Evolutionary conservation across 2,113 vertebrate species (phyloP), one percentile per base, ranked within the genome.

Genomic region (Paralichthys olivaceus): DNA sequence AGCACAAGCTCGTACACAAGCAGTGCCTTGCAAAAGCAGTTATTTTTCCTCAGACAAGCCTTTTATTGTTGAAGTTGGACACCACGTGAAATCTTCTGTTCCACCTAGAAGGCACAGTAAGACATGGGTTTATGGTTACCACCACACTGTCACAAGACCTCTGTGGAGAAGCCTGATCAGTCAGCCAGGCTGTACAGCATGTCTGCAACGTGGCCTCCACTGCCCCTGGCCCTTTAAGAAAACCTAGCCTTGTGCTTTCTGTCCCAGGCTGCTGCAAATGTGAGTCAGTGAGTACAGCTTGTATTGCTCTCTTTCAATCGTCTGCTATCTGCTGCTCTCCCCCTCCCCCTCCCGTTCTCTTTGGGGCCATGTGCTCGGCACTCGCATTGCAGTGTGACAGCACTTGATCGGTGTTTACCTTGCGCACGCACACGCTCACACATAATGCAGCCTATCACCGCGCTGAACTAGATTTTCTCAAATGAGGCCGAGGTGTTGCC

Each of bases 221-320:
- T 12, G 80, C 80, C 85, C 9, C 86, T 87, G 91, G 86, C 89
- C 84, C 91, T 91, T 92, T 93, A 92, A 93, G 88, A 91, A 69
- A 77, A 55, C 56, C 66, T 70, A 80, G 82, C 82, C 83, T 76
- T 74, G 82, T 76, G 76, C 82, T 40, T 65, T 80, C 76, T 87
- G 66, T 61, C 56, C 84, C 47, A 7, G 63, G 34, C 64, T 89
- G 84, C 90, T 91, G 91, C 92, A 92, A 72, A 82, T 88, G 85
- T 89, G 89, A 93, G 90, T 92, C 89, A 89, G 92, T 88, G 82
- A 91, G 86, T 86, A 72, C 89, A 90, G 87, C 84, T 67, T 80
- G 85, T 84, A 62, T 84, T 81, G 65, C 89, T 79, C 89, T 79
- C 78, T 77, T 72, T 74, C 84, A 61, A 63, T 75, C 84, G 78